Evolutionary conservation across 1,140 invertebrate genomes (phyloP), one percentile per base, ranked within the genome.

Genomic region (Trichogramma pretiosum): DNA sequence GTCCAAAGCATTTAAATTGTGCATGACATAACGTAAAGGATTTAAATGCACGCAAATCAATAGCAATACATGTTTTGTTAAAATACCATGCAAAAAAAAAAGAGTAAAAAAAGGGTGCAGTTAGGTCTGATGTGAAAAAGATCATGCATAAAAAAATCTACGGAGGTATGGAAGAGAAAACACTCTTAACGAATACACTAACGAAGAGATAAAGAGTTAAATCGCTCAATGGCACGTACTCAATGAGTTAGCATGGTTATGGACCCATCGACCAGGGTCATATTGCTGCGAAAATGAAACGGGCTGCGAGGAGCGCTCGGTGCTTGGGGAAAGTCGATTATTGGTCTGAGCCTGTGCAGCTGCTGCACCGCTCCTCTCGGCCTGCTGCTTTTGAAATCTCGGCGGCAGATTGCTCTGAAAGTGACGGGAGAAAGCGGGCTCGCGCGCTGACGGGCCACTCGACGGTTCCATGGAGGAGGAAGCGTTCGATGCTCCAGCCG

Each of bases 401-500:
- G 89, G 89, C 24, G 89, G 88, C 53, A 93, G 74, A 70, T 88
- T 85, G 36, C 75, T 80, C 64, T 87, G 82, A 64, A 86, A 89
- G 37, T 80, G 78, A 56, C 82, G 78, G 9, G 80, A 82, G 57
- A 82, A 86, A 10, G 72, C 76, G 2, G 74, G 63, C 21, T 68
- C 64, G 10, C 71, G 65, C 40, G 19, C 33, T 39, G 49, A 43
- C 34, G 10, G 21, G 37, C 45, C 22, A 41, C 42, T 13, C 42
- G 38, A 23, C 18, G 9, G 8, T n/a, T n/a, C n/a, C n/a, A n/a
- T n/a, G 17, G 17, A 11, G 5, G 33, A 34, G 5, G 33, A 8
- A 5, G 24, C 24, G 11, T 5, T 28, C 24, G 24, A 28, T 11
- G 24, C 11, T 7, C 9, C 33, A n/a, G 16, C 5, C 5, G 33